Percentiles rank a stretch among this genome's conserved stretches.
These are phyloP conservation scores for Ostrea denselamellosa DNA, from an alignment of 1,140 invertebrate species.

Conservation along the genomic window DNA sequence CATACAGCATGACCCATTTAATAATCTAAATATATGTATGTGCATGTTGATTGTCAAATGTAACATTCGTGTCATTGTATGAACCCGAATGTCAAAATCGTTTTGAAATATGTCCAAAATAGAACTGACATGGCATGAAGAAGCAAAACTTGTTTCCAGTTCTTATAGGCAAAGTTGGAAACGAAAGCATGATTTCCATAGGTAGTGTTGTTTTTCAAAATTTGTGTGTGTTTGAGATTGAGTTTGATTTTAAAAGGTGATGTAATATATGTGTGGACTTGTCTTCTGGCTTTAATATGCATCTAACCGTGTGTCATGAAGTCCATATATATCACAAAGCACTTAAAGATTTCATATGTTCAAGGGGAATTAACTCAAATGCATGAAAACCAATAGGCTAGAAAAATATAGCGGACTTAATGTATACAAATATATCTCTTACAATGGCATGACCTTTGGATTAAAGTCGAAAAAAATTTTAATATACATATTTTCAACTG, in stretches of 20 bases:
- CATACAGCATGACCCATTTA: background rate
- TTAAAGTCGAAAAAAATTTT: background rate
- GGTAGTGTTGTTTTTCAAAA: constrained; percentile 33
- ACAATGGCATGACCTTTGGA: background rate
- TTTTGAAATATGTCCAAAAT: constrained; percentile 30
- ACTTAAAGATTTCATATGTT: background rate
- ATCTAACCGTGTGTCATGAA: constrained; percentile 31
- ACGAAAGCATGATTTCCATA: constrained; percentile 37
- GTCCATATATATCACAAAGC: constrained; percentile 20
- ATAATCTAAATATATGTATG: background rate
- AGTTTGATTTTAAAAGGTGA: background rate
- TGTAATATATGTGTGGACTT: background rate
- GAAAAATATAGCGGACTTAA: background rate
- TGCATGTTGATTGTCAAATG: background rate
- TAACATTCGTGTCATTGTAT: background rate
- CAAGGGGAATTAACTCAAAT: constrained; percentile 31
- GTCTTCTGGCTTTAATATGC: constrained; percentile 24
- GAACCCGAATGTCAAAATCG: background rate
- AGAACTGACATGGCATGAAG: constrained; percentile 12
- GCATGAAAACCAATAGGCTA: constrained; percentile 10
- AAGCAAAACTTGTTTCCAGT: constrained; percentile 25
- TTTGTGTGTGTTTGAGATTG: background rate
- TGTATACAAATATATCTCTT: background rate
- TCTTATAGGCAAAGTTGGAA: constrained; percentile 30
- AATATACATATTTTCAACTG: background rate